Base-by-base conservation (phyloP, 2,113 vertebrate species). In the Platycercus adscitus region DNA sequence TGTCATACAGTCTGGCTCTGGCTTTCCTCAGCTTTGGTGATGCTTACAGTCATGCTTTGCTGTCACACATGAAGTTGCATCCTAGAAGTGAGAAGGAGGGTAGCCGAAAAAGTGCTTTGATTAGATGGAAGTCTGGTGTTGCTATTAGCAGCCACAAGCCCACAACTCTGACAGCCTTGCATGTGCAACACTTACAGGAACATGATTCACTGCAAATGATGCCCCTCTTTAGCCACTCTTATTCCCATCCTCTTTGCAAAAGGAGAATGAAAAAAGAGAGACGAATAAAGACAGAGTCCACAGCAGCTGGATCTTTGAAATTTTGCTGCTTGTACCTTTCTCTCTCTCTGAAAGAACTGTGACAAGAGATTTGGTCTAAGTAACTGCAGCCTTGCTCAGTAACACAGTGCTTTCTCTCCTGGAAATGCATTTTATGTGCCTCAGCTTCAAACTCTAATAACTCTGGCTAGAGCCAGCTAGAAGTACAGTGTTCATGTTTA, bases 171-270 rank as follows among this genome's bases (percentile, higher is more conserved):
- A 28, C 11, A 39, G 19, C 11, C 9, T 0, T 3, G 35, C 41
- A 79, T 0, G 0, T 10, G 11, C 39, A 20, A 10, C 6, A 60
- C 20, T 23, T 82, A 29, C 2, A 72, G 26, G 11, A 81, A 19
- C 33, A 64, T 0, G 0, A 26, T 43, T 86, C 15, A 49, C 75
- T 82, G 56, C 39, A 66, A 66, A 64, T 55, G 4, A 20, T 71
- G 39, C 28, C 26, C 6, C 43, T 55, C 37, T 61, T 89, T 66
- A 68, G 10, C 20, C 29, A 24, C 14, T 71, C 50, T 53, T 79
- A 50, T 9, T 69, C 19, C n/a, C 9, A 44, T 24, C 17, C 4
- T 56, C 39, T 66, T 35, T 86, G n/a, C 37, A 88, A 60, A 90
- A 52, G 15, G 14, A 37, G 7, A 61, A 44, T 43, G 63, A 23